Evolutionary conservation across 2,113 vertebrate species (phyloP), one percentile per base, ranked within the genome.

Genomic region (Chamaea fasciata): DNA sequence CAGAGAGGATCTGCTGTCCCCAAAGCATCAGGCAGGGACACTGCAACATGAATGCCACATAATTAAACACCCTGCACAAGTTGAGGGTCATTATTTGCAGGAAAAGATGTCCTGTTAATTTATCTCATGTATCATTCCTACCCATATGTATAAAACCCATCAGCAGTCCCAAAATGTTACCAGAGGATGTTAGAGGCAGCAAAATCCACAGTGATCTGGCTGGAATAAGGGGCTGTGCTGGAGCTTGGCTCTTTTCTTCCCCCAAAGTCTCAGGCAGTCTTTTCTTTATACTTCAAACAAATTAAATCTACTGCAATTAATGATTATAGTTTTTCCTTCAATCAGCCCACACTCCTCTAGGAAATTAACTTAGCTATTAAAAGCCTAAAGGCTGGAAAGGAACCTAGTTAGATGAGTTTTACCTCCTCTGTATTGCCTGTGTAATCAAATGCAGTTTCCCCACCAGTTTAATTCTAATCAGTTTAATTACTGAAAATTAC

Each of bases 301-400:
- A 97, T 97, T 97, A 96, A 95, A 96, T 93, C 92, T 84, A 84
- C 94, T 2, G 37, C 94, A 95, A 93, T 96, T 95, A 96, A 97
- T 96, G 93, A 96, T 95, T 96, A 96, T 92, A 96, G 93, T 68
- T 94, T 96, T 96, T 84, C 93, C 88, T 96, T 97, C 95, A 94
- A 95, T 96, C 94, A 94, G 83, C 73, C 88, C 73, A 84, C 89
- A 90, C 89, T 95, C 96, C 90, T 93, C 76, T 84, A 97, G 94
- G 93, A 96, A 97, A 96, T 96, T 96, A 97, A 97, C 93, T 95
- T 79, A 39, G 95, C 95, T 96, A 97, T 96, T 94, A 96, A 95
- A 94, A 95, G 93, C 95, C 92, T 93, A 68, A 92, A 96, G 96
- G 92, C 93, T 96, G 68, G 83, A 94, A 94, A 94, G 83, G 73